Conservation (phyloP, 2,113 vertebrate genomes). For the Eupsittula cactorum region DNA sequence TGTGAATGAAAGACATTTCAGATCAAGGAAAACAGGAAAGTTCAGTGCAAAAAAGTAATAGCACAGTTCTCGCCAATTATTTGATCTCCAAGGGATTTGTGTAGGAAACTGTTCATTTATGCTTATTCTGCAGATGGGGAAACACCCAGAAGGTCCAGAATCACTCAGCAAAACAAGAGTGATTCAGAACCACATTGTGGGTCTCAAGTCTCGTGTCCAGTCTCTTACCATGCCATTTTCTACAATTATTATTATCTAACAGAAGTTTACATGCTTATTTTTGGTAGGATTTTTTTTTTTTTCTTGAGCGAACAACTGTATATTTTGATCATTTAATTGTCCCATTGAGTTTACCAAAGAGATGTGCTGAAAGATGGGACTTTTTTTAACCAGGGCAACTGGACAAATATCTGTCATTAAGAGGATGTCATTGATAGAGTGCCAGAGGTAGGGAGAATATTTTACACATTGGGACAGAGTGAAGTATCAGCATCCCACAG, state of each 20-base stretch:
- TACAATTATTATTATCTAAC: background rate
- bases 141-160: background rate
- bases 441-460: constrained; percentile 7
- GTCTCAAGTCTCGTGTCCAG: background rate
- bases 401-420: constrained; percentile 21
- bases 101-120: background rate
- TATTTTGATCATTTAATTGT: background rate
- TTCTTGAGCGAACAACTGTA: background rate
- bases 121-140: background rate
- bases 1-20: background rate
- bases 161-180: background rate
- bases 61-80: background rate
- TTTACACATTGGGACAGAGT: constrained; percentile 8
- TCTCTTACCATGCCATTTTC: background rate
- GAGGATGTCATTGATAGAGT: background rate
- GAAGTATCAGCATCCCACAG: background rate
- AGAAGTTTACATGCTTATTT: background rate
- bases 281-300: background rate
- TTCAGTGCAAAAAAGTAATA: background rate
- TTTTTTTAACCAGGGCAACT: constrained; percentile 7
- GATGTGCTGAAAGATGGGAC: background rate
- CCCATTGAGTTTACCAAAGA: background rate
- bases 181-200: background rate
- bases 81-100: background rate
- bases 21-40: background rate